phyloP scores from a whole-genome alignment of 2,797 vertebrate species.

The Phaenicophaeus curvirostris region DNA sequence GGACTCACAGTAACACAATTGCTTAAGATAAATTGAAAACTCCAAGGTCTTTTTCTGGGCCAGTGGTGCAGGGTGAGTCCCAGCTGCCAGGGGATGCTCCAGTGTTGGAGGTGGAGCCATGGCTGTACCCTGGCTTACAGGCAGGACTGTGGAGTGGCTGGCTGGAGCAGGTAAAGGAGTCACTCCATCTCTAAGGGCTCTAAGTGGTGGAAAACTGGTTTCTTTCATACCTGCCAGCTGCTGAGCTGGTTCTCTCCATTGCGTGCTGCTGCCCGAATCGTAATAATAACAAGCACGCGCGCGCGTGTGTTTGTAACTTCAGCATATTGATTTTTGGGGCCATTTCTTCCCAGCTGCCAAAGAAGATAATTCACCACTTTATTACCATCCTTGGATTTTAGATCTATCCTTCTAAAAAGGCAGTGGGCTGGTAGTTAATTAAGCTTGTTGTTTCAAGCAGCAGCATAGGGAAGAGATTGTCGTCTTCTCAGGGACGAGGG shows the following conservation, averaged over 20 bases:
- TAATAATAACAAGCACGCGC: background rate
- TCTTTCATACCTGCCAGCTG: background rate
- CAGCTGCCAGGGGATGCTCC: background rate
- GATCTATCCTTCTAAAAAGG: constrained; percentile 67
- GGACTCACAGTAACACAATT: rapidly evolving
- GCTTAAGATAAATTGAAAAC: background rate
- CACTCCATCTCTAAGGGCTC: background rate
- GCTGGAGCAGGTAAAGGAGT: rapidly evolving
- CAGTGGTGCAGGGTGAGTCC: background rate
- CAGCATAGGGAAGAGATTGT: background rate
- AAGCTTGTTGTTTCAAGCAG: constrained; percentile 50
- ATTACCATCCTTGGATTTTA: constrained; percentile 44
- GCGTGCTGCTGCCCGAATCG: background rate
- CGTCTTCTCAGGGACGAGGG: background rate
- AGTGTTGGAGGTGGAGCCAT: rapidly evolving
- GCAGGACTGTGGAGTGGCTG: background rate
- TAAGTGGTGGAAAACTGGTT: background rate
- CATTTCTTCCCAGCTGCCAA: background rate
- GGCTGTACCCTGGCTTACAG: rapidly evolving
- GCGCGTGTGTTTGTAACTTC: background rate
- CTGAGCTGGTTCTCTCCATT: background rate
- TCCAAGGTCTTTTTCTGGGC: background rate
- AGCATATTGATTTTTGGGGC: constrained; percentile 42
- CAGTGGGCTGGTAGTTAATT: constrained; percentile 42
- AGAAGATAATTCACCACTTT: constrained; percentile 55